These are phyloP conservation scores for Stictonetta naevosa DNA, from an alignment of 2,113 vertebrate genomes.

Conservation along the genomic window DNA sequence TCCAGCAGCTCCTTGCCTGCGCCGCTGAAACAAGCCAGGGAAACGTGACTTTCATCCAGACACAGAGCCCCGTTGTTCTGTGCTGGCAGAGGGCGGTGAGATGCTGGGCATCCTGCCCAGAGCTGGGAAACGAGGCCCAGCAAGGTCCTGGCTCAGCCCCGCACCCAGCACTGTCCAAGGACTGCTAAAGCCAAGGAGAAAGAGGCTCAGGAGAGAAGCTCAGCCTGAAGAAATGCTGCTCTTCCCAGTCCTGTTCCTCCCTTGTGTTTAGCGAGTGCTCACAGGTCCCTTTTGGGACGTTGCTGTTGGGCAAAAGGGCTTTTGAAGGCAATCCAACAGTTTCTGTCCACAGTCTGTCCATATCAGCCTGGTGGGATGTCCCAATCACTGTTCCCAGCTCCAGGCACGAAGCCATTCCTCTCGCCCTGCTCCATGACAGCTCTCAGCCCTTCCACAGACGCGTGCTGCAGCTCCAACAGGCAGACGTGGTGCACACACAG, in stretches of 20 bases:
- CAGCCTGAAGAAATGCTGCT: neutral
- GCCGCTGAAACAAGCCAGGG: neutral
- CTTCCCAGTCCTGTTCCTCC: neutral
- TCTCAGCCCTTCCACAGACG: neutral
- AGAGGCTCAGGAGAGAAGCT: neutral
- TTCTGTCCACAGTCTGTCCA: neutral
- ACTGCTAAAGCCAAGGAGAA: neutral
- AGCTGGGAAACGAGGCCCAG: neutral
- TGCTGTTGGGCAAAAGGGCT: neutral
- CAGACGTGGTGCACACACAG: neutral
- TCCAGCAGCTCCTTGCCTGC: neutral
- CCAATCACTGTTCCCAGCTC: neutral
- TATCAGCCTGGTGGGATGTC: neutral
- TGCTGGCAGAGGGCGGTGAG: neutral
- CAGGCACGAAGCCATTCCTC: neutral
- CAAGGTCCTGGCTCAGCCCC: neutral
- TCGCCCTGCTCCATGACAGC: neutral
- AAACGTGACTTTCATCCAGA: neutral
- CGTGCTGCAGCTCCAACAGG: neutral
- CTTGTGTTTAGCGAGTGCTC: neutral
- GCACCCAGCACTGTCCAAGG: neutral
- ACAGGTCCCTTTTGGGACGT: neutral
- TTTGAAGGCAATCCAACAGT: neutral
- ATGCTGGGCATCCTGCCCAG: neutral
- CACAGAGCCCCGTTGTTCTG: accelerated